These are phyloP conservation scores for Tinea semifulvella DNA, from an alignment of 2,888 invertebrate species.

Conservation along the genomic window DNA sequence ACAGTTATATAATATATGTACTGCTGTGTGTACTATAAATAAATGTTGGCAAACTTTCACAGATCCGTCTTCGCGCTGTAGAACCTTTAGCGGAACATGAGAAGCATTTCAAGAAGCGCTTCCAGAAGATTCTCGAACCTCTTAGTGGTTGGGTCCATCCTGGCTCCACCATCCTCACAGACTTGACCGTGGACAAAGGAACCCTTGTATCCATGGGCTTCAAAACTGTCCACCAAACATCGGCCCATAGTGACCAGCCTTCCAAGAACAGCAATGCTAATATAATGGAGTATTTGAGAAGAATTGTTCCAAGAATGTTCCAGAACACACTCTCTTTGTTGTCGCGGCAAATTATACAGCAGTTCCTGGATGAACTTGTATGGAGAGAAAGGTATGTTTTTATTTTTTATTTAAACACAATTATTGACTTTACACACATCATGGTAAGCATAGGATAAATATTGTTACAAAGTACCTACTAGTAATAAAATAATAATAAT, in stretches of 20 bases:
- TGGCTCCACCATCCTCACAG: conserved; percentile 80
- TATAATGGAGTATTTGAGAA: conserved; percentile 87
- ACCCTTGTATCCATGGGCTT: conserved; percentile 83
- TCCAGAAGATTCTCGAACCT: conserved; percentile 84
- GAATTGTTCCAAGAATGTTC: conserved; percentile 90
- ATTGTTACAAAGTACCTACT: no score
- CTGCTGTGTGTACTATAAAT: no score
- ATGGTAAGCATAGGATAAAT: no score
- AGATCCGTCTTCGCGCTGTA: conserved; percentile 81
- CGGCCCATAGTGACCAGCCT: conserved; percentile 49
- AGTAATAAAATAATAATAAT: no score
- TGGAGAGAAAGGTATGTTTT: conserved; percentile 76
- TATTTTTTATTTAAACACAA: no score
- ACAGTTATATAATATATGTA: no score
- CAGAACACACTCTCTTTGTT: conserved; percentile 85
- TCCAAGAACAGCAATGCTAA: conserved; percentile 72
- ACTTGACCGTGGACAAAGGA: conserved; percentile 84
- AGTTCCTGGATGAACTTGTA: conserved; percentile 87
- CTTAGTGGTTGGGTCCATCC: conserved; percentile 81
- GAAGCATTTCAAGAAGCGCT: conserved; percentile 80
- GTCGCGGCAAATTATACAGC: conserved; percentile 87
- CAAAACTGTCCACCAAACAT: conserved; percentile 75
- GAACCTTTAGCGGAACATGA: conserved; percentile 84
- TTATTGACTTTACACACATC: no score
- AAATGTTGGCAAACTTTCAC: no score